Evolutionary conservation across 2,113 vertebrate species (phyloP), one percentile per base, ranked within the genome.

Genomic region (Petrocephalus microphthalmus): DNA sequence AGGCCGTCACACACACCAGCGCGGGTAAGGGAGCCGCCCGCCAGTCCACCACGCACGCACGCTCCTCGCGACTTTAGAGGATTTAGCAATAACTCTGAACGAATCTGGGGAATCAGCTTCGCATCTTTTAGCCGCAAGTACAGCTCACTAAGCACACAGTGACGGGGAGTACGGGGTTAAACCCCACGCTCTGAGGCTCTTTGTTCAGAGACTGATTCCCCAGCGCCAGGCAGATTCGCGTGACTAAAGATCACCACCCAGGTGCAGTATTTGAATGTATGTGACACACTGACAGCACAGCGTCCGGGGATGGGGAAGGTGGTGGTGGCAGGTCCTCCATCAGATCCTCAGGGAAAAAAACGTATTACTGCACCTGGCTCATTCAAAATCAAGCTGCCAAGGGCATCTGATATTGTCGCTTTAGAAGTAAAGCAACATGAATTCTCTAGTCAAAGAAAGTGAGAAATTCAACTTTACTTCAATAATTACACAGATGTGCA

Each of bases 1-100:
- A 99, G 93, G 96, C 96, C 0, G 94, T 96, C 64, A 96, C 97
- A 0, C 97, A 99, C 86, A 98, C 97, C 8, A 97, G 97, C 0
- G 95, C 96, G 95, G 97, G 98, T 99, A 96, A 98, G 97, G 19
- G 7, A 20, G 60, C 60, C n/a, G 57, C 57, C 17, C 7, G 57
- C n/a, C 57, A n/a, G n/a, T n/a, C n/a, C n/a, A n/a, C n/a, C n/a
- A n/a, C n/a, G n/a, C n/a, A n/a, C n/a, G n/a, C n/a, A n/a, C n/a
- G n/a, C n/a, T n/a, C n/a, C n/a, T n/a, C n/a, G n/a, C n/a, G n/a
- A n/a, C n/a, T n/a, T n/a, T n/a, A n/a, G 8, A n/a, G 6, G 5
- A 60, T n/a, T n/a, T n/a, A 60, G 56, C 7, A 22, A 60, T 60
- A 10, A 10, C 56, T 22, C 8, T 8, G 2, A 60, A 60, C 13